Evolutionary conservation across 2,797 vertebrate species (phyloP).

Genomic region (Pyrocephalus nanus): DNA sequence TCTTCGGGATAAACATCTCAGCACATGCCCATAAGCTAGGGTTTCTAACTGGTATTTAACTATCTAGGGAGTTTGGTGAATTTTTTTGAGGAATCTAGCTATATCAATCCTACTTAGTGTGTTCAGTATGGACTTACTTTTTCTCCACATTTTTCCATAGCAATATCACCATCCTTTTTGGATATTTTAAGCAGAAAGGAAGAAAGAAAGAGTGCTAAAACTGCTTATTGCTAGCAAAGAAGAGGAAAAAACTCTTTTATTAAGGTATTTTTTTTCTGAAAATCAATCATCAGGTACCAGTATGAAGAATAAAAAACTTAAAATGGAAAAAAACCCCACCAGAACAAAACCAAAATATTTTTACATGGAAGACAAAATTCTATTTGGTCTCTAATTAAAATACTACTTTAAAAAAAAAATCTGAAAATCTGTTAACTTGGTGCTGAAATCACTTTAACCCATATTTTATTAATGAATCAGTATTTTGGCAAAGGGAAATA

Average conservation of each 20-base stretch:
- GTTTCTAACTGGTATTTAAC: neutral
- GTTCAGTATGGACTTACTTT: neutral
- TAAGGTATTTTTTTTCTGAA: accelerated
- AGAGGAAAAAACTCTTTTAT: neutral
- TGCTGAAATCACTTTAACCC: neutral
- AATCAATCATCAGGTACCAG: neutral
- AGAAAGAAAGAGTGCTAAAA: neutral
- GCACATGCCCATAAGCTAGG: neutral
- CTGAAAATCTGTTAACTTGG: neutral
- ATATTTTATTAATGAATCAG: neutral
- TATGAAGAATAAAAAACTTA: neutral
- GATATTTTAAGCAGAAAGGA: neutral
- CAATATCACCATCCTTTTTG: neutral
- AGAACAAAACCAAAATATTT: neutral
- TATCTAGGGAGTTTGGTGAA: neutral
- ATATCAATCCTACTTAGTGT: neutral
- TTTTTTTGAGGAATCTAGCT: neutral
- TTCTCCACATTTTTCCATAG: neutral
- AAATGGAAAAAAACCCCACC: accelerated
- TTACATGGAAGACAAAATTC: neutral
- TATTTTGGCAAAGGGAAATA: neutral
- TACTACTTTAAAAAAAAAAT: neutral
- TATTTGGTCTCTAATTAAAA: neutral
- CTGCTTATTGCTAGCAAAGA: neutral
- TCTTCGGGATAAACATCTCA: neutral